phyloP scores from a whole-genome alignment of 1,140 invertebrate species.

The Apis florea region DNA sequence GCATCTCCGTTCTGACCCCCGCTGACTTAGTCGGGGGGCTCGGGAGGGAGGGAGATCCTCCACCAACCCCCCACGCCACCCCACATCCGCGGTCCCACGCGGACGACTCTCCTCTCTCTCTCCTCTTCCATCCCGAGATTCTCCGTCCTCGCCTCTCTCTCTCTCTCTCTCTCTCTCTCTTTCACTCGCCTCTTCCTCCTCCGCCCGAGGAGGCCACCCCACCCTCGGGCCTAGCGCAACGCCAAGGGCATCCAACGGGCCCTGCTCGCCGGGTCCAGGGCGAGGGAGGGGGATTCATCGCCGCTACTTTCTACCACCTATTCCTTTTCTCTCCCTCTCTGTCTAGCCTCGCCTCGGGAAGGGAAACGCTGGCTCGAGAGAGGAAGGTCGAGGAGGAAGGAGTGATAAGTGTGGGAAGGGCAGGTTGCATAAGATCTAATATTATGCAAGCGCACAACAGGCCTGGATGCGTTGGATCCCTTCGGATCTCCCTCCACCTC shows the following conservation, averaged over 20 bases:
- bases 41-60: conserved; percentile 51
- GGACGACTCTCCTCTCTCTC: conserved; percentile 51
- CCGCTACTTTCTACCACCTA: conserved; percentile 28
- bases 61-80: conserved; percentile 64
- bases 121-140: no score
- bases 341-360: neutral
- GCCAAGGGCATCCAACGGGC: conserved; percentile 68
- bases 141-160: no score
- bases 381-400: conserved; percentile 52
- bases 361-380: neutral
- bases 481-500: conserved; percentile 44
- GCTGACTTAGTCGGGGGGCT: conserved; percentile 73
- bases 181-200: conserved; percentile 38
- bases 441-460: conserved; percentile 77
- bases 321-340: neutral
- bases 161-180: conserved; percentile 33
- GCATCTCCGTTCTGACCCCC: conserved; percentile 80
- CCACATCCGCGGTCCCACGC: conserved; percentile 56
- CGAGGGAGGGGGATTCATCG: conserved; percentile 54
- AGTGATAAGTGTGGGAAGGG: conserved; percentile 81
- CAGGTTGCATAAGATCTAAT: conserved; percentile 79
- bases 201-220: conserved; percentile 56
- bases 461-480: conserved; percentile 77
- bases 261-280: conserved; percentile 6
- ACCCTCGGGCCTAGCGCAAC: conserved; percentile 65